phyloP scores from a whole-genome alignment of 2,113 vertebrate genomes.

The Tiliqua scincoides region DNA sequence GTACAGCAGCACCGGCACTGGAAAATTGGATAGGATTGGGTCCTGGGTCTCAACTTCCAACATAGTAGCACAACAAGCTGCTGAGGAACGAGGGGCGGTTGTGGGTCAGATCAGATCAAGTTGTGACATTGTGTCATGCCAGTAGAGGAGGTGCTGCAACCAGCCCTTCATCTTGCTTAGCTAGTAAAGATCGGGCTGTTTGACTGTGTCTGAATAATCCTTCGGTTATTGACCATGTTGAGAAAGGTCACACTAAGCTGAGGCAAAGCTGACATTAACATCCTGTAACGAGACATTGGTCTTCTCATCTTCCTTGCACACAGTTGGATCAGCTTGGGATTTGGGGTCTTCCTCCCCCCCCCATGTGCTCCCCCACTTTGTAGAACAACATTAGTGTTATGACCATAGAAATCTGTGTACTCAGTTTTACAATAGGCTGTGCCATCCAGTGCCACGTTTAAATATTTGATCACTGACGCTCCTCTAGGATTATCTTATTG shows the following conservation, averaged over 20 bases:
- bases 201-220: slow-evolving; percentile 31
- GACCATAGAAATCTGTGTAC: slow-evolving; percentile 60
- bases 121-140: not conserved
- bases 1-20: no score
- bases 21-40: no score
- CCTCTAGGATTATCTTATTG: slow-evolving; percentile 70
- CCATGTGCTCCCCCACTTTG: not conserved
- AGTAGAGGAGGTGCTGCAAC: no score
- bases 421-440: slow-evolving; percentile 67
- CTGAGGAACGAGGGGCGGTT: not conserved
- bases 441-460: slow-evolving; percentile 49
- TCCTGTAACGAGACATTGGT: rapidly evolving
- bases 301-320: not conserved
- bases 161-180: no score
- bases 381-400: slow-evolving; percentile 49
- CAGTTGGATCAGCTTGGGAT: slow-evolving; percentile 38
- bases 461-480: slow-evolving; percentile 62
- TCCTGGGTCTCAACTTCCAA: no score
- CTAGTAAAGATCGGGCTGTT: not conserved
- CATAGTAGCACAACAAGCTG: not conserved
- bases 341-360: not conserved
- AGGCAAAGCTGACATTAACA: slow-evolving; percentile 40
- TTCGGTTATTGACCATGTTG: slow-evolving; percentile 30
- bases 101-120: no score
- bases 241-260: slow-evolving; percentile 48